Evolutionary conservation across 2,113 vertebrate genomes (phyloP).

Genomic region (Tenebrosternarchus preto): DNA sequence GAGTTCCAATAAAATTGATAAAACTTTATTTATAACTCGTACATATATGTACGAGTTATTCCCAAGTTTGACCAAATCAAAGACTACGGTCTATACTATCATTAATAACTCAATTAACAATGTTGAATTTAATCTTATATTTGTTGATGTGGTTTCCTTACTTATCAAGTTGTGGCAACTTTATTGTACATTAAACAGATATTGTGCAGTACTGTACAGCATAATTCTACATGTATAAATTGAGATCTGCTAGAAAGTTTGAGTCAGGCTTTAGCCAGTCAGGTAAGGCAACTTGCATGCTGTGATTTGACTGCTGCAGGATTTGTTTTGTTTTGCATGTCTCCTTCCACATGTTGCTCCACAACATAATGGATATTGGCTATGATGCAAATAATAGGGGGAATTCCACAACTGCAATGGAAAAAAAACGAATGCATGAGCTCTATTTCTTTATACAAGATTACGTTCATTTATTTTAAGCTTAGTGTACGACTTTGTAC

Average conservation of each 20-base stretch:
- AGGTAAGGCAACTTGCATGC: constrained; percentile 23
- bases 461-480: neutral
- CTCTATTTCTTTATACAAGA: neutral
- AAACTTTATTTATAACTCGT: no score
- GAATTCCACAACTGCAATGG: constrained; percentile 12
- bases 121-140: no score
- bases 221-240: neutral
- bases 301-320: constrained; percentile 60
- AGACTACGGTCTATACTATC: no score
- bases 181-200: neutral
- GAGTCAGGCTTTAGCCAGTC: constrained; percentile 8
- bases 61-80: no score
- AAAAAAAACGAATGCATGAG: constrained; percentile 9
- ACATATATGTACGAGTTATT: no score
- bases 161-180: no score
- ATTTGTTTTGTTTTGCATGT: constrained; percentile 63
- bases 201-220: neutral
- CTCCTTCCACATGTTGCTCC: constrained; percentile 39
- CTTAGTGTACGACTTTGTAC: neutral
- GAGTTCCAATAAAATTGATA: no score
- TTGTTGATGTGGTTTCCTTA: no score
- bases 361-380: constrained; percentile 32
- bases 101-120: no score
- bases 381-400: constrained; percentile 58
- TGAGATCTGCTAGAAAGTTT: constrained; percentile 1